Conservation (phyloP, 1,140 invertebrate genomes). For the Dreissena rostriformis region DNA sequence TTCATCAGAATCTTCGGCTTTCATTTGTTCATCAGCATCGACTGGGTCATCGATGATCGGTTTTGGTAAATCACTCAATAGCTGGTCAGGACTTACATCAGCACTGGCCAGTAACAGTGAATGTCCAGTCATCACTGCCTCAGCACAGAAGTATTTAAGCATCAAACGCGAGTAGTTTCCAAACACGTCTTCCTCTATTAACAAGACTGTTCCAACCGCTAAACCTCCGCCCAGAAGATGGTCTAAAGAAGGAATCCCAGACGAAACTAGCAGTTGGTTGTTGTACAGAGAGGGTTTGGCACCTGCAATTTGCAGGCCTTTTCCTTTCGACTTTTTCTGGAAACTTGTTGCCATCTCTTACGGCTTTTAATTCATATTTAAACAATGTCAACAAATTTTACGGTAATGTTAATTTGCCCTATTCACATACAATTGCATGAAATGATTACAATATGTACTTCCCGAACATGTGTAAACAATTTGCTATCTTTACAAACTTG, state of each 20-base stretch:
- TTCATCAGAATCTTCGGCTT: conserved; percentile 76
- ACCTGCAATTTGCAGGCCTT: conserved; percentile 83
- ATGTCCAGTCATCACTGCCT: conserved; percentile 89
- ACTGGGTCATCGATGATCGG: conserved; percentile 74
- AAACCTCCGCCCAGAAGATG: conserved; percentile 84
- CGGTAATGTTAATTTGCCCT: too few species aligned
- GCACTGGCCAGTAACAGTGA: conserved; percentile 87
- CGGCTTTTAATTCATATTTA: neutral
- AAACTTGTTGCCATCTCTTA: conserved; percentile 74
- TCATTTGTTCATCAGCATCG: conserved; percentile 38
- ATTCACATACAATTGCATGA: too few species aligned
- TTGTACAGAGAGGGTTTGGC: conserved; percentile 86
- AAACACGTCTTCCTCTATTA: conserved; percentile 90
- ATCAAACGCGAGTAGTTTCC: conserved; percentile 89
- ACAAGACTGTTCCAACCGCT: conserved; percentile 76
- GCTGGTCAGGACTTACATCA: conserved; percentile 85
- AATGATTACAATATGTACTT: too few species aligned
- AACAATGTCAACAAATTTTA: too few species aligned
- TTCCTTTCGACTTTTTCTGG: conserved; percentile 73
- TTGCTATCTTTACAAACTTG: neutral
- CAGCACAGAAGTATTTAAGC: conserved; percentile 91
- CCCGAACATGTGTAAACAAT: neutral
- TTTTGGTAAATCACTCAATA: conserved; percentile 82
- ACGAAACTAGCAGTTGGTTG: conserved; percentile 87
- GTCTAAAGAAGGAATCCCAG: conserved; percentile 88